Evolutionary conservation across 2,797 vertebrate species (phyloP), one percentile per base, ranked within the genome.

Genomic region (Vultur gryphus): DNA sequence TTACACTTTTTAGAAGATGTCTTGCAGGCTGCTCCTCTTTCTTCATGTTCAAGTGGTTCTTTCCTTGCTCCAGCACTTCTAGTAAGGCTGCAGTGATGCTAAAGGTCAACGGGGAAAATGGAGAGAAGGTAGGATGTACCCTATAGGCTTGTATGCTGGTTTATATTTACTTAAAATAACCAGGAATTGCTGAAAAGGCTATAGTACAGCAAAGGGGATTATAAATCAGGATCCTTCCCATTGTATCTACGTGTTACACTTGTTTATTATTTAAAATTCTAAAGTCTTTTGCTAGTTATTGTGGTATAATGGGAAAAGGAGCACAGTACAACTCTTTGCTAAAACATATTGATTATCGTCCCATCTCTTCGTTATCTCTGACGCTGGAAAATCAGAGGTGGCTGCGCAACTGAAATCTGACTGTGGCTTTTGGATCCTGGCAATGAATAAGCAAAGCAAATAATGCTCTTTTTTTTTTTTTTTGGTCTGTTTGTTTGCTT

Each of bases 231-330:
- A 12, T 73, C 13, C 10, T 84, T 87, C 10, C 16, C 0, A 0
- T 5, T 48, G 4, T 37, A 23, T 33, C 15, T 76, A 21, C 0
- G 0, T 29, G 17, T 64, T 65, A 17, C 1, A 0, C 10, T 71
- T 51, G 11, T 77, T 54, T 65, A 21, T 52, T 31, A 13, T 2
- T 16, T 82, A 8, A 26, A 84, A 57, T 35, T 29, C 35, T 55
- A 1, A 61, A 76, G 16, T 33, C 2, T 59, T 12, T 69, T 49
- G 15, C 28, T 76, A 29, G 20, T 37, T 76, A 35, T 35, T 41
- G 10, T 35, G 29, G 14, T 31, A 13, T 11, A 39, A 41, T 41
- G 13, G 64, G 8, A 23, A 66, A 75, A 84, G 33, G 13, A 61
- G 4, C 4, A 10, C 6, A 31, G 18, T 33, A 5, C 8, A 49